Evolutionary conservation across 2,797 vertebrate genomes (phyloP), one percentile per base, ranked within the genome.

Genomic region (Chaunax sp.): DNA sequence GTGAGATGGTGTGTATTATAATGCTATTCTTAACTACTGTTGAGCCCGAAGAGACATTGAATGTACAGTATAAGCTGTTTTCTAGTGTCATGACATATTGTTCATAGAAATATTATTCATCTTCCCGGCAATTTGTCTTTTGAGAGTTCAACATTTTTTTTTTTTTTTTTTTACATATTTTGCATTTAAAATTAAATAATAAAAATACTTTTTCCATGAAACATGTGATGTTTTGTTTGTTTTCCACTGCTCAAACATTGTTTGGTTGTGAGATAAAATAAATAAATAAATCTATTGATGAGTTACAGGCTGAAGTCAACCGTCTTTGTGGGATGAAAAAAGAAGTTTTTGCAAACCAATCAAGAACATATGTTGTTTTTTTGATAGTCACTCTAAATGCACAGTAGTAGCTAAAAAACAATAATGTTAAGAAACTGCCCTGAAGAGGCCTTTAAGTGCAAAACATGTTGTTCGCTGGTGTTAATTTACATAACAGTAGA

Each of bases 161-260:
- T 61, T 83, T 71, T 73, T 54, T 63, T 78, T 87, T 84, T 85
- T 81, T 88, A 78, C 87, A 88, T 55, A 78, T 90, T 92, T 89
- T 90, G 83, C 78, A 84, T 82, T 80, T 71, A 54, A 83, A 77
- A 56, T 52, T 61, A 78, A 69, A 82, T 4, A 80, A 83, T 87
- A 85, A 89, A 88, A 68, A 37, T 12, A 23, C 2, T 74, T 80
- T 90, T 90, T 89, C 56, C 68, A 78, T 28, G 16, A 33, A 47
- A 51, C 51, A 46, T 14, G 0, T 60, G 11, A 7, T 12, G 7
- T 52, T 63, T 73, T 1, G 1, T 56, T 72, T 33, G 13, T 69
- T 58, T 77, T 54, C 59, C 19, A 46, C 6, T 19, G 15, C 19
- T 54, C 1, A 41, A 51, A 72, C 18, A 11, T 33, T 25, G n/a